Percentiles rank a stretch among this genome's conserved stretches.
Evolutionary conservation across 2,888 invertebrate genomes (phyloP).

Genomic region (Brachyptera risi): DNA sequence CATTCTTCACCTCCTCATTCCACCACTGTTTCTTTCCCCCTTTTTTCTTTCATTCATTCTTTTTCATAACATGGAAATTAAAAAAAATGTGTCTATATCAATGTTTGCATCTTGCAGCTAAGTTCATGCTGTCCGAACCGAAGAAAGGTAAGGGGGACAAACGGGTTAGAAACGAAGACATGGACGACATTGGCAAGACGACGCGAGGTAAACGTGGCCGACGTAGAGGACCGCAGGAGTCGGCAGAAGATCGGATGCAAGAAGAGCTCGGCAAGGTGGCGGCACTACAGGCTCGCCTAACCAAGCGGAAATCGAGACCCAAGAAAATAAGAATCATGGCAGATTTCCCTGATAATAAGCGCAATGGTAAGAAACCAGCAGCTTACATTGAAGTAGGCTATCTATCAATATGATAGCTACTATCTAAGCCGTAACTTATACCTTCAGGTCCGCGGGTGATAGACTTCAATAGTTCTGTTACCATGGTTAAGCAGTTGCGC

Average conservation of each 20-base stretch:
- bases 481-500: too few species aligned
- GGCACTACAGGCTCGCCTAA: slow-evolving; percentile 73
- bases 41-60: too few species aligned
- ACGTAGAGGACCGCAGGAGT: slow-evolving; percentile 43
- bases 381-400: too few species aligned
- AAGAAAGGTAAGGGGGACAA: slow-evolving; percentile 37
- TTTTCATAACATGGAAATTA: neutral
- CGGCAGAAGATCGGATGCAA: slow-evolving; percentile 59
- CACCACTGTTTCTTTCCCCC: too few species aligned
- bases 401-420: too few species aligned
- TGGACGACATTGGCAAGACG: slow-evolving; percentile 42
- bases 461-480: too few species aligned
- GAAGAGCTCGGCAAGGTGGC: slow-evolving; percentile 68
- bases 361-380: slow-evolving; percentile 2
- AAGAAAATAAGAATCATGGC: slow-evolving; percentile 63
- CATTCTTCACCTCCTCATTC: too few species aligned
- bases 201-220: slow-evolving; percentile 30
- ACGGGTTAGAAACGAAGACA: slow-evolving; percentile 42
- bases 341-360: slow-evolving; percentile 41
- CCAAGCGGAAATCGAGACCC: slow-evolving; percentile 70
- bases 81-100: neutral
- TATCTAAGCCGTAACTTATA: too few species aligned
- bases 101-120: slow-evolving; percentile 19
- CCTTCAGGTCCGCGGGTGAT: too few species aligned
- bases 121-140: slow-evolving; percentile 20